Base-by-base conservation (phyloP, 2,113 vertebrate species). In the Theropithecus gelada region DNA sequence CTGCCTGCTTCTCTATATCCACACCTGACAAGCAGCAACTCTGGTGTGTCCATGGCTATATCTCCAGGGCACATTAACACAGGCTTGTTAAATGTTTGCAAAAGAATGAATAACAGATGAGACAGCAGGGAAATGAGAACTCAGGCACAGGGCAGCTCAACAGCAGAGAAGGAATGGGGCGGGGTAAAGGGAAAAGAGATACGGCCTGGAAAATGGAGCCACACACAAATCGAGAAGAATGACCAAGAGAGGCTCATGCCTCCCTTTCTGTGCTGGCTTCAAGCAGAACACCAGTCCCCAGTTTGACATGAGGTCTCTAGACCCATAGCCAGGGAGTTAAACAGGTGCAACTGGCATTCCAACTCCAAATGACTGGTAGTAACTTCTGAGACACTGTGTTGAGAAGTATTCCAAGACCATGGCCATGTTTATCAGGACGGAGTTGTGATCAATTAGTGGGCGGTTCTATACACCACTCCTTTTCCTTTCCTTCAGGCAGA, bases 1-100 rank as follows among this genome's bases (percentile, higher is more conserved):
- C 64, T 13, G 38, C 4, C 25, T 18, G 75, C 17, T 23, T 3
- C 43, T 43, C 30, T 11, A 11, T 2, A 4, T 30, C 27, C 35
- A 64, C 25, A 52, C 45, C 11, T 9, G 5, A 8, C 1, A 8
- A 43, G n/a, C 38, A 18, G 52, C 52, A 30, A 3, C 20, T 6
- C 11, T 0, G 80, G 8, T 17, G 9, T 14, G 13, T 25, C 93
- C 38, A 8, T 14, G 0, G 43, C 18, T n/a, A 23, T 3, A 5
- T 23, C 64, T 73, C 66, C 79, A n/a, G 16, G 4, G 25, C 70
- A 11, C n/a, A 12, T 23, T 23, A 45, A 68, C 32, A 6, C 5
- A 10, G 32, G 45, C 35, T 35, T 6, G 8, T 7, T 32, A 16
- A 55, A 45, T 9, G 9, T 57, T 25, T 59, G 59, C n/a, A 43